Conservation (phyloP, 2,113 vertebrate species). For the Brachypteracias leptosomus region DNA sequence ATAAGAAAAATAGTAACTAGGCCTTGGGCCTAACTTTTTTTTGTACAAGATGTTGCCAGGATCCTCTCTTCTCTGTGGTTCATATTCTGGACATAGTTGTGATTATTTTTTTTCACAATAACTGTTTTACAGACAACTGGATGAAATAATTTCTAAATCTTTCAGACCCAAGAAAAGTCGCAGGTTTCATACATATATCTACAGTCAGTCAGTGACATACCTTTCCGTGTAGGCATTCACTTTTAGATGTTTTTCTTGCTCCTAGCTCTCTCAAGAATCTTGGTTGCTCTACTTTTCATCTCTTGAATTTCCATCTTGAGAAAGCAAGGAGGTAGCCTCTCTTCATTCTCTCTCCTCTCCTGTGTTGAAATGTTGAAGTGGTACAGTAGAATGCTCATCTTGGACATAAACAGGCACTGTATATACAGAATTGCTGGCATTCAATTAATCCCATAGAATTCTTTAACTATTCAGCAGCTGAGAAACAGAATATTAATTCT, state of each 20-base stretch:
- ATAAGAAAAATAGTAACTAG: not conserved
- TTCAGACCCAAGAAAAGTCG: not conserved
- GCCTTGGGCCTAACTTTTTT: not conserved
- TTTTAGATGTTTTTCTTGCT: not conserved
- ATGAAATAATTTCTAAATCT: not conserved
- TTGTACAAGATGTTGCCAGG: not conserved
- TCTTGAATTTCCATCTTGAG: not conserved
- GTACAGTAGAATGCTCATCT: not conserved
- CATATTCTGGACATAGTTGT: not conserved
- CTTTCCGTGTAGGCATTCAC: not conserved
- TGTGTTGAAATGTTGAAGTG: not conserved
- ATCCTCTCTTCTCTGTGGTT: not conserved
- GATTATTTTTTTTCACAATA: not conserved
- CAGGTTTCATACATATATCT: not conserved
- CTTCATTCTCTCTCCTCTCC: not conserved
- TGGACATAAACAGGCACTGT: not conserved
- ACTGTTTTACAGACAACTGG: not conserved
- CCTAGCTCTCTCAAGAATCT: not conserved
- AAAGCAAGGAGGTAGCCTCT: not conserved
- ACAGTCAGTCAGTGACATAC: fast-evolving
- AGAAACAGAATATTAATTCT: not conserved
- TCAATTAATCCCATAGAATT: not conserved
- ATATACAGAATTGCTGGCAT: not conserved
- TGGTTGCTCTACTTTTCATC: not conserved
- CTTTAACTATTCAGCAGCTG: not conserved